These are phyloP conservation scores for Spodoptera picta DNA, from an alignment of 2,888 invertebrate species.

Conservation along the genomic window DNA sequence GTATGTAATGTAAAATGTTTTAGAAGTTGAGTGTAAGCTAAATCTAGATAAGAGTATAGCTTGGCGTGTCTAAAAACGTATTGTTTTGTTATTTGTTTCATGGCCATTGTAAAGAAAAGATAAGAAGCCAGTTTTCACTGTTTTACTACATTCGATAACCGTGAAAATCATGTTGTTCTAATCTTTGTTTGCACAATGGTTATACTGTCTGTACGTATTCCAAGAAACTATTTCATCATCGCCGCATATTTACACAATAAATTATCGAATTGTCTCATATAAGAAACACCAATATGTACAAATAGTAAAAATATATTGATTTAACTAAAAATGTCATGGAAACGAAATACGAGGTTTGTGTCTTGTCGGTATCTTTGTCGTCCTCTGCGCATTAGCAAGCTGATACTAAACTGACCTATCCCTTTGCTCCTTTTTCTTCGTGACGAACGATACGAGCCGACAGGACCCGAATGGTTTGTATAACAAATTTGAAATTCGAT, in stretches of 20 bases:
- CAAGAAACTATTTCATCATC: conserved; percentile 35
- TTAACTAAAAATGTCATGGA: conserved; percentile 53
- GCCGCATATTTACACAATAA: conserved; percentile 41
- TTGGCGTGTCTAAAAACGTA: conserved; percentile 44
- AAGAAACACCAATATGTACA: conserved; percentile 52
- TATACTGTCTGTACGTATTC: conserved; percentile 29
- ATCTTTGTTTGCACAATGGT: conserved; percentile 29
- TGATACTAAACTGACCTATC: conserved; percentile 65
- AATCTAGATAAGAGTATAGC: conserved; percentile 16
- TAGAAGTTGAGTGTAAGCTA: conserved; percentile 4
- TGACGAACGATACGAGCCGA: conserved; percentile 64
- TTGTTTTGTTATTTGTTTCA: conserved; percentile 34
- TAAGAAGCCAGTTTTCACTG: conserved; percentile 26
- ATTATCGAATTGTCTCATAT: conserved; percentile 34
- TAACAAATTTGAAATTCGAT: conserved; percentile 67
- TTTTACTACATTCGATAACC: conserved; percentile 26
- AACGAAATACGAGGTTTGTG: conserved; percentile 38
- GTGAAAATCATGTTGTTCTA: conserved; percentile 19
- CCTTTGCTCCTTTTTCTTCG: conserved; percentile 66
- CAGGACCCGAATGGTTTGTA: conserved; percentile 62
- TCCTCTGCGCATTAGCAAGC: conserved; percentile 70
- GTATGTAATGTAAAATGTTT: not conserved
- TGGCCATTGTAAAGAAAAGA: conserved; percentile 34
- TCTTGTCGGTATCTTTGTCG: conserved; percentile 66
- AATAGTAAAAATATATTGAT: conserved; percentile 53